Percentiles rank a stretch among this genome's conserved stretches.
Evolutionary conservation across 1,140 invertebrate genomes (phyloP).

Genomic region (Arctopsyche grandis): DNA sequence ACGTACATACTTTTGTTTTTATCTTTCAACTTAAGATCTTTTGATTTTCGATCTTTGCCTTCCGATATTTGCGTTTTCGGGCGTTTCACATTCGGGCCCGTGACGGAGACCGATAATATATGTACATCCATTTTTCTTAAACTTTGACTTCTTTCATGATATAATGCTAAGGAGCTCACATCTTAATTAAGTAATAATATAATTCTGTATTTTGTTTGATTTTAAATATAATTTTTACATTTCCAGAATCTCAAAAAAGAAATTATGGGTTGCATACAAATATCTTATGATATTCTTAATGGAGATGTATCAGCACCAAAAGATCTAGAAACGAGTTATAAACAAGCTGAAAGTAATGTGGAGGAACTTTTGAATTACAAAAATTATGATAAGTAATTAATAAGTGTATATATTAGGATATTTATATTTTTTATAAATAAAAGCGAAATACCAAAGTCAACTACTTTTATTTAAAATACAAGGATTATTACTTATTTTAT

Average conservation of each 20-base stretch:
- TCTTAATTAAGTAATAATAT: too few relatives aligned
- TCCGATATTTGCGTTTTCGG: too few relatives aligned
- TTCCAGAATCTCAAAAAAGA: conserved; percentile 64
- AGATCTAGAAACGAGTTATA: conserved; percentile 60
- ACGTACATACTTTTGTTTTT: too few relatives aligned
- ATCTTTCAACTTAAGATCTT: too few relatives aligned
- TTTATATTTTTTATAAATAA: conserved; percentile 5
- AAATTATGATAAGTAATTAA: conserved; percentile 18
- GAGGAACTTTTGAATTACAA: conserved; percentile 48
- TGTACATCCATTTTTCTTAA: too few relatives aligned
- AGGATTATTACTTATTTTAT: too few relatives aligned
- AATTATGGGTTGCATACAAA: conserved; percentile 63
- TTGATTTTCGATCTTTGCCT: too few relatives aligned
- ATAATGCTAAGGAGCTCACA: too few relatives aligned
- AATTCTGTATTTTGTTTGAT: too few relatives aligned
- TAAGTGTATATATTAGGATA: conserved; percentile 4
- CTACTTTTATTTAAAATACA: not conserved
- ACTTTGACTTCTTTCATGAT: not conserved
- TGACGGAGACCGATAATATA: too few relatives aligned
- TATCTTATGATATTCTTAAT: conserved; percentile 62
- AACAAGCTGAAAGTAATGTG: conserved; percentile 41
- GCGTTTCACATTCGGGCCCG: too few relatives aligned
- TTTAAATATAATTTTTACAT: not conserved
- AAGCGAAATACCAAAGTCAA: not conserved
- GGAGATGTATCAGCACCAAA: conserved; percentile 63